Evolutionary conservation across 2,888 invertebrate species (phyloP), one percentile per base, ranked within the genome.

Genomic region (Amorpha juglandis): DNA sequence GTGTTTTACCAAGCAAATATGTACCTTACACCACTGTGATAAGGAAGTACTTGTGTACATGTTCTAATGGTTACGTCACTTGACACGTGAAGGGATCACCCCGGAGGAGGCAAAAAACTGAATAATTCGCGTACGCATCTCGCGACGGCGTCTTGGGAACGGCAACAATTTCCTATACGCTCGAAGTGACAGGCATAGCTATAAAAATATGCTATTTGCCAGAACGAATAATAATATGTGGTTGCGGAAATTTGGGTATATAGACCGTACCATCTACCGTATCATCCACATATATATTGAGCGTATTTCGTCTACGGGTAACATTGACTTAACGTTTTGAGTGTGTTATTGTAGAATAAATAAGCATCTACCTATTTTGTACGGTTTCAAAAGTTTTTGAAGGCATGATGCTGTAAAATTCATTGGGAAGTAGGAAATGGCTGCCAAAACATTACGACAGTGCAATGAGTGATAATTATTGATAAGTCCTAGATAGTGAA

Each of bases 81-180:
- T 79, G 68, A 73, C 71, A 72, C 71, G 72, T 74, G 71, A 70
- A 73, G 72, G 71, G 78, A 82, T 86, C 79, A 83, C 84, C 82
- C 83, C 78, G 77, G 81, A 81, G 84, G 83, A 84, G 83, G 85
- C 84, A 89, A 90, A 69, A 88, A 91, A 87, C 86, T 84, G 87
- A 87, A 90, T 89, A 88, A 89, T 90, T 90, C 87, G 79, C 82
- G 79, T 82, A 84, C 83, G 87, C 83, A 86, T 89, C 84, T 85
- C 79, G 81, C 78, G 84, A 86, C 84, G 83, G 84, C 84, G 84
- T 81, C 85, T 84, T 75, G 88, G 84, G 87, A 89, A 78, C 78
- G 82, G 81, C 86, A 84, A 88, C 87, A 86, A 86, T 88, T 88
- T 88, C 84, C 86, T 87, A 88, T 91, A 87, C 86, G 83, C 80